A percentile compares a stretch with the other conserved stretches of the same genome.
Conservation (phyloP, 1,140 invertebrate species). For the Parapsyche elsis region DNA sequence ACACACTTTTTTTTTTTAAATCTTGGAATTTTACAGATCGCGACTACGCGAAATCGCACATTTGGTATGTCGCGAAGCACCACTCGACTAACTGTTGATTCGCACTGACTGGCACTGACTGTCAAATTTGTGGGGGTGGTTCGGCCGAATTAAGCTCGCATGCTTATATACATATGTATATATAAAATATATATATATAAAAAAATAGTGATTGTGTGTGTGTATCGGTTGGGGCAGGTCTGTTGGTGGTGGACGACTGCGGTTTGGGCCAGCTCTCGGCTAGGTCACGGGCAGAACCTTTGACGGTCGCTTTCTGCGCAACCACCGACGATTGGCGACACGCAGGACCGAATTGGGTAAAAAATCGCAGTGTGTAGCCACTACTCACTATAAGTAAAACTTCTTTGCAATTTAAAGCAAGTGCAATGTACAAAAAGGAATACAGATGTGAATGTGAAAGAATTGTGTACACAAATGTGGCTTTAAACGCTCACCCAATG, state of each 20-base stretch:
- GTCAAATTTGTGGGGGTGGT: neutral
- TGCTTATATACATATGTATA: neutral
- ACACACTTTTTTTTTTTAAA: no score
- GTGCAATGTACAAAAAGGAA: no score
- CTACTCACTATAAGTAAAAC: no score
- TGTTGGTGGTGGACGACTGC: neutral
- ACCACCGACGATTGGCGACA: slow-evolving; percentile 33
- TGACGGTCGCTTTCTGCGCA: slow-evolving; percentile 51
- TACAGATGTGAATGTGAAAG: no score
- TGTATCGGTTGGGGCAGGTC: slow-evolving; percentile 21
- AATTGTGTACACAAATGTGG: no score
- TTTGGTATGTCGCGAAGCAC: no score
- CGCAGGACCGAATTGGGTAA: neutral
- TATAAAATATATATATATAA: neutral
- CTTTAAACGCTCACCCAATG: no score
- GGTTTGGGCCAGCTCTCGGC: slow-evolving; percentile 7
- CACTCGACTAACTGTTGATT: slow-evolving; percentile 3
- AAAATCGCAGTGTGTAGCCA: no score
- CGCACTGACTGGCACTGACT: slow-evolving; percentile 7
- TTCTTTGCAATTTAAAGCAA: no score
- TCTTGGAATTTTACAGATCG: no score
- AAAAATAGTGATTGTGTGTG: neutral
- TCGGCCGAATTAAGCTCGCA: neutral
- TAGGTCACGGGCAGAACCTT: slow-evolving; percentile 53
- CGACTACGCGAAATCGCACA: no score